Percentiles rank a stretch among this genome's conserved stretches.
Conservation (phyloP, 2,888 invertebrate genomes). For the Agrilus biguttatus region DNA sequence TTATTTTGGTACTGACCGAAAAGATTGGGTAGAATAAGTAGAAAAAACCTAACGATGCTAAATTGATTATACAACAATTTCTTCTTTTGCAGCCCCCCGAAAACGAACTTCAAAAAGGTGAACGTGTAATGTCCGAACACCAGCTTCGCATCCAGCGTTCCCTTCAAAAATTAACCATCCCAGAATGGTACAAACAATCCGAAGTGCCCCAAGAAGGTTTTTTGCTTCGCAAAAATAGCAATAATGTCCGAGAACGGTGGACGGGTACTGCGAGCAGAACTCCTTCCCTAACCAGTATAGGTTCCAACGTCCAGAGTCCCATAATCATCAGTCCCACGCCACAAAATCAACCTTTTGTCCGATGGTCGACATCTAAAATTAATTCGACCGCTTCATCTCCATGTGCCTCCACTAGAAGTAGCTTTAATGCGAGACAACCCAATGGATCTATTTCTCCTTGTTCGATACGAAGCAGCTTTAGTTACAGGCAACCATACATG, state of each 20-base stretch:
- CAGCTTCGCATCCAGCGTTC: slow-evolving; percentile 88
- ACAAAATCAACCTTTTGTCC: slow-evolving; percentile 35
- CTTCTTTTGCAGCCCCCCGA: slow-evolving; percentile 67
- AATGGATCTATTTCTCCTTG: slow-evolving; percentile 49
- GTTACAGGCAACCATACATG: slow-evolving; percentile 75
- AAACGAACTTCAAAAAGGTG: slow-evolving; percentile 83
- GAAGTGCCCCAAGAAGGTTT: slow-evolving; percentile 66
- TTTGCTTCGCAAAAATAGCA: slow-evolving; percentile 61
- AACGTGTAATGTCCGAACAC: slow-evolving; percentile 81
- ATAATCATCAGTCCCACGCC: slow-evolving; percentile 28
- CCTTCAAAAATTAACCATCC: slow-evolving; percentile 83
- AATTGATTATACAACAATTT: not conserved
- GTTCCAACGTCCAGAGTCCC: slow-evolving; percentile 30
- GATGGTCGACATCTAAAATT: slow-evolving; percentile 63
- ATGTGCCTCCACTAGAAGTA: slow-evolving; percentile 58
- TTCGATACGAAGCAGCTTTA: slow-evolving; percentile 60
- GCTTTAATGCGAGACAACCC: slow-evolving; percentile 47
- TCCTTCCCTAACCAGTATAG: slow-evolving; percentile 68
- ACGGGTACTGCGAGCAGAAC: slow-evolving; percentile 55
- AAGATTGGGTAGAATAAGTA: no score
- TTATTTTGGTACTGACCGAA: no score
- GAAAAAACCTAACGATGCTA: not conserved
- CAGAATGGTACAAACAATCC: slow-evolving; percentile 78
- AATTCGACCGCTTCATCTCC: slow-evolving; percentile 62
- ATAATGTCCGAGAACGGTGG: slow-evolving; percentile 29